phyloP scores from a whole-genome alignment of 64 coral and sea anemone genomes.

The Pocillopora verrucosa region DNA sequence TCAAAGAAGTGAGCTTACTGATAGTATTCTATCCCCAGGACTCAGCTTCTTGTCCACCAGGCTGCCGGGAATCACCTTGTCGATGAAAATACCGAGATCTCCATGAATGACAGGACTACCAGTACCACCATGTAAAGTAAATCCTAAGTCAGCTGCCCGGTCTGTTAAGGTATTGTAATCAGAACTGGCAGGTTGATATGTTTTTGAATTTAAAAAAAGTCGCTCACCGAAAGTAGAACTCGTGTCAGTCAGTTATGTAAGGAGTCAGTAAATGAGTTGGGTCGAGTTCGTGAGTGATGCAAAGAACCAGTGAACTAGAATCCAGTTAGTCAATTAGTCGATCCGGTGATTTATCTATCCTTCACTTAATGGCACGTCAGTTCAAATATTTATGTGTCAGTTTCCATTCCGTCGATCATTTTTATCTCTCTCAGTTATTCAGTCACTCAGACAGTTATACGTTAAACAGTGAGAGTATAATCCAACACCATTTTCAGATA shows the following conservation, averaged over 20 bases:
- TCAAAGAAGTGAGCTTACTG: slow-evolving; percentile 27
- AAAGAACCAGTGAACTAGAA: too few species aligned
- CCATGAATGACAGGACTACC: slow-evolving; percentile 14
- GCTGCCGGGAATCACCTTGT: slow-evolving; percentile 27
- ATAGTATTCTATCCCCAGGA: slow-evolving; percentile 64
- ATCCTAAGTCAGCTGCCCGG: slow-evolving; percentile 48
- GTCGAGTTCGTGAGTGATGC: too few species aligned
- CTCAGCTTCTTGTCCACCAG: slow-evolving; percentile 7
- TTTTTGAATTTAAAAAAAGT: not conserved
- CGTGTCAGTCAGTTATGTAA: too few species aligned
- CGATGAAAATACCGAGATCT: slow-evolving; percentile 73
- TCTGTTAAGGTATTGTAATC: slow-evolving; percentile 12
- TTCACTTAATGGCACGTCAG: not conserved
- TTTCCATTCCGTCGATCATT: too few species aligned
- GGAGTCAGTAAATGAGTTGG: too few species aligned
- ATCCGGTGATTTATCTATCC: too few species aligned
- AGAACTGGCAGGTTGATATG: not conserved
- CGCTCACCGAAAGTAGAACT: too few species aligned
- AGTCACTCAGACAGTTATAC: not conserved
- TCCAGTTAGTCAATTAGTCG: too few species aligned
- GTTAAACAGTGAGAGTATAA: too few species aligned
- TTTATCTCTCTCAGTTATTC: not conserved
- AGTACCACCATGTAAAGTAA: slow-evolving; percentile 60
- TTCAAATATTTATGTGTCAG: not conserved
- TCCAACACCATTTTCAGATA: not conserved